Percentiles rank a stretch among this genome's conserved stretches.
These are phyloP conservation scores for Coelopa pilipes DNA, from an alignment of 2,888 invertebrate genomes.

Conservation along the genomic window DNA sequence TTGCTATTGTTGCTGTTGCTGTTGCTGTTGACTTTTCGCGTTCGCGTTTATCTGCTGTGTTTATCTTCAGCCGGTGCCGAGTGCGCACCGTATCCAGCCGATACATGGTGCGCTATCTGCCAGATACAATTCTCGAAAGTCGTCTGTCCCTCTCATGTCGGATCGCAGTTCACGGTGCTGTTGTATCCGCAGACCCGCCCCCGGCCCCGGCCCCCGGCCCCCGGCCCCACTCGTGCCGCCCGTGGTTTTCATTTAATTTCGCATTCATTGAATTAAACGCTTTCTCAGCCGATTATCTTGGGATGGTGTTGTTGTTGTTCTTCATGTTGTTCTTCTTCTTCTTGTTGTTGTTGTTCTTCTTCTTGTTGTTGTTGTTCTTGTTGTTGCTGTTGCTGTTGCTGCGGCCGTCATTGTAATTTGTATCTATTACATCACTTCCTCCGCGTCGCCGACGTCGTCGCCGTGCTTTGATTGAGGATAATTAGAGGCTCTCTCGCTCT, in stretches of 20 bases:
- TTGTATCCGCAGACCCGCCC: neutral
- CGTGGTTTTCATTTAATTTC: constrained; percentile 15
- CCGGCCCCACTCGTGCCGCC: neutral
- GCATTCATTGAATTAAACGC: constrained; percentile 18
- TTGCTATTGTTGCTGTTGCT: too few species aligned
- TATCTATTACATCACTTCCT: constrained; percentile 30
- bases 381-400: constrained; percentile 5
- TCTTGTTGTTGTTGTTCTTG: constrained; percentile 1
- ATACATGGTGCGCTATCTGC: too few species aligned
- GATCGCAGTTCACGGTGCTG: neutral
- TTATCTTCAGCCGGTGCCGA: too few species aligned
- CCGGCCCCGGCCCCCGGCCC: neutral
- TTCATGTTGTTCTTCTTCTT: neutral
- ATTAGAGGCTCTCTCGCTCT: constrained; percentile 9
- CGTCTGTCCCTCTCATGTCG: neutral
- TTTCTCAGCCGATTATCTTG: neutral
- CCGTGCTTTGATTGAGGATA: constrained; percentile 20
- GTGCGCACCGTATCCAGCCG: too few species aligned
- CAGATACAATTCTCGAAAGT: too few species aligned
- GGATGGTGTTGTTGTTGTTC: neutral
- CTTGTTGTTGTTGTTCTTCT: neutral
- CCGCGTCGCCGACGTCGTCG: neutral
- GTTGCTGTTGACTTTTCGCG: too few species aligned
- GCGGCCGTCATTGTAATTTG: neutral
- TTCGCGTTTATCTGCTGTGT: too few species aligned